Base-by-base conservation (phyloP, 2,888 invertebrate species). In the Agrochola lychnidis region DNA sequence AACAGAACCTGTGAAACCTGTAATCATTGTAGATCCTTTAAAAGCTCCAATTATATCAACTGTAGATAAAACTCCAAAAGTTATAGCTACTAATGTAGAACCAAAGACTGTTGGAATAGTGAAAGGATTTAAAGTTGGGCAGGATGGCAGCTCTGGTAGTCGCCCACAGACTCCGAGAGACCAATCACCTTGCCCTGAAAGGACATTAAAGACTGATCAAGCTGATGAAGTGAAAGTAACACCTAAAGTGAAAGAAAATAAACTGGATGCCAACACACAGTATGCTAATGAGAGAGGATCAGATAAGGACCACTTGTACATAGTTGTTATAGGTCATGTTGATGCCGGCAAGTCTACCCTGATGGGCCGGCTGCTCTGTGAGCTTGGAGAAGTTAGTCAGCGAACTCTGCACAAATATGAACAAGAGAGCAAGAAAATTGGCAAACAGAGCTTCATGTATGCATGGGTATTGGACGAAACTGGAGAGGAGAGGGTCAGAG, bases 391-490 rank as follows among this genome's bases (percentile, higher is more conserved):
- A 94, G 98, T 99, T 0, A 98, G 98, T 82, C 98, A 99, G 93
- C 98, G 98, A 88, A 97, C 98, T 0, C 98, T 99, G 97, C 99
- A 99, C 94, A 99, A 99, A 93, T 99, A 99, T 97, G 99, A 99
- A 92, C 99, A 99, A 92, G 99, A 99, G 91, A 99, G 99, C 89
- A 98, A 99, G 92, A 99, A 99, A 94, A 97, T 99, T 86, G 99
- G 99, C 5, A 99, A 99, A 94, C 99, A 99, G 90, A 99, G 99
- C 82, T 99, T 99, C 90, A 98, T 99, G 97, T 99, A 98, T 95
- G 99, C 99, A 5, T 99, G 99, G 99, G 99, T 99, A 4, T 96
- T 99, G 71, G 99, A 99, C 95, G 99, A 99, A 96, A 99, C 99
- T 78, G 99, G 99, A 1, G 99, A 99, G 93, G 99, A 99, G 95